phyloP scores from a whole-genome alignment of 2,888 invertebrate genomes.

The Cheilosia soror region DNA sequence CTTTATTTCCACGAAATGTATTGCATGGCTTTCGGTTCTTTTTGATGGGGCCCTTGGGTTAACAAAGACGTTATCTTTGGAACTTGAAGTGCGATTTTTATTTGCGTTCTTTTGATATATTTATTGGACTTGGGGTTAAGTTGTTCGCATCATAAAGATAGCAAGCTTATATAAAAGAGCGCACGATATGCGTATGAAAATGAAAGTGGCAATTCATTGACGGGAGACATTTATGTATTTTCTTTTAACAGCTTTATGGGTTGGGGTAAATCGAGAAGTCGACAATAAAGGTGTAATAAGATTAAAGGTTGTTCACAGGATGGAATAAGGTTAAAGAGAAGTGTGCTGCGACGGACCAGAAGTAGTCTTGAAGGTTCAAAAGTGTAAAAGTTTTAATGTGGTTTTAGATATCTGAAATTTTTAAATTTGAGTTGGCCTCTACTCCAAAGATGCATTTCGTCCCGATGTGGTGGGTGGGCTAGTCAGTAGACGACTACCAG shows the following conservation, averaged over 20 bases:
- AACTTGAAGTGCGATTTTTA: constrained; percentile 8
- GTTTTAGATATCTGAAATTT: no score
- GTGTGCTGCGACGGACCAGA: no score
- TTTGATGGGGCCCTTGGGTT: neutral
- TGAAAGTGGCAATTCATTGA: constrained; percentile 13
- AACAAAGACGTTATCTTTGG: constrained; percentile 23
- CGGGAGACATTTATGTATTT: neutral
- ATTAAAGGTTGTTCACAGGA: neutral
- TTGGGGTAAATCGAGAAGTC: neutral
- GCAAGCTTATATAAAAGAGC: neutral
- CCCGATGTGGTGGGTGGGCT: no score
- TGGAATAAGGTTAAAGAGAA: neutral
- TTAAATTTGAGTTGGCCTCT: no score
- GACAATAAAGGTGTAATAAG: neutral
- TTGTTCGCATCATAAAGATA: constrained; percentile 9
- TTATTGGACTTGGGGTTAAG: neutral
- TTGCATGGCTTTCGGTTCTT: neutral
- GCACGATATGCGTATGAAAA: neutral
- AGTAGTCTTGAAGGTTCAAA: no score
- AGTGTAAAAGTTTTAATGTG: no score
- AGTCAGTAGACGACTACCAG: no score
- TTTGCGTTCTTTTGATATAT: constrained; percentile 4
- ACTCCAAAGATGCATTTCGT: no score
- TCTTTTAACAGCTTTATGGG: neutral
- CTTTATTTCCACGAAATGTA: neutral